Conservation (phyloP, 2,797 vertebrate species). For the Silurus aristotelis region DNA sequence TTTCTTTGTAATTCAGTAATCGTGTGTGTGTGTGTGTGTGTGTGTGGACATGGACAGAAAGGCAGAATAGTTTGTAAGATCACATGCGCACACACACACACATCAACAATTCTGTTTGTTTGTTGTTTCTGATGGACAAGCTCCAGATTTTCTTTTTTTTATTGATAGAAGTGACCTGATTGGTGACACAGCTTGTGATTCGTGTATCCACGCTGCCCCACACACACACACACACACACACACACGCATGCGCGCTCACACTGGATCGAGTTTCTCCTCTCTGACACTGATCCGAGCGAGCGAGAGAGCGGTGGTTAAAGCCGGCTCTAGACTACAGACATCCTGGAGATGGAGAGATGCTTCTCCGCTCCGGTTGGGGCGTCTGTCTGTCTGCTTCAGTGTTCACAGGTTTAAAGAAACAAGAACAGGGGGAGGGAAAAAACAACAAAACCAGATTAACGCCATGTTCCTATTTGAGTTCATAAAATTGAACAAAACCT, state of each 20-base stretch:
- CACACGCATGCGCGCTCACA: not conserved
- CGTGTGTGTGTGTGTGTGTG: not conserved
- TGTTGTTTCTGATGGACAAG: not conserved
- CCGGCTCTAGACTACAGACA: slow-evolving; percentile 2
- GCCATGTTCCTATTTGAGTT: not conserved
- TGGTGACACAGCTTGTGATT: slow-evolving; percentile 7
- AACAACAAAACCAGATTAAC: not conserved
- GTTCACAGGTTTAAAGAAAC: slow-evolving; percentile 8
- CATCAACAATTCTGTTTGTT: too few relatives aligned
- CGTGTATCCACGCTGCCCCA: not conserved
- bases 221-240: slow-evolving; percentile 1
- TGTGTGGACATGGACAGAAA: not conserved
- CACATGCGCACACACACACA: too few relatives aligned
- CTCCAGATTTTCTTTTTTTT: not conserved
- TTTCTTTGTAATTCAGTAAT: not conserved
- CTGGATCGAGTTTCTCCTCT: slow-evolving; percentile 28
- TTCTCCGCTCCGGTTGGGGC: slow-evolving; percentile 2
- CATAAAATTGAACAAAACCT: not conserved
- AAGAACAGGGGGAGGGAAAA: not conserved
- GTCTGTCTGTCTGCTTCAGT: slow-evolving; percentile 32
- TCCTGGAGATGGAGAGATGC: slow-evolving; percentile 33
- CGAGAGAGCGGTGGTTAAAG: not conserved
- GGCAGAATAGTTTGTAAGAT: too few relatives aligned
- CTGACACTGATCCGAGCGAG: slow-evolving; percentile 32
- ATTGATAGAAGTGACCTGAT: slow-evolving; percentile 28